Evolutionary conservation across 2,113 vertebrate species (phyloP).

Genomic region (Laticauda colubrina): DNA sequence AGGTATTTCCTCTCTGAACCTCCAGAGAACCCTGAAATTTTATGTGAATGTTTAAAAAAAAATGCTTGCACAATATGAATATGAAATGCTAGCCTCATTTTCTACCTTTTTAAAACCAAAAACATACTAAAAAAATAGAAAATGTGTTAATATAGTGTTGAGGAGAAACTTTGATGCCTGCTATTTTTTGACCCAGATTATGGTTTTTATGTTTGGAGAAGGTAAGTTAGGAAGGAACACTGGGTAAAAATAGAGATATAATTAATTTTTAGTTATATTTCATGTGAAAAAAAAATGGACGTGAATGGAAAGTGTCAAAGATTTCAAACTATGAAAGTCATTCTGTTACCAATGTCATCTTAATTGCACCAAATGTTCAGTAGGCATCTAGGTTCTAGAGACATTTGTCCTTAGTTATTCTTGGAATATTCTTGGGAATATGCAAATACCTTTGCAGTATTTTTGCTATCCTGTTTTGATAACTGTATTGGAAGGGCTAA

Average conservation of each 20-base stretch:
- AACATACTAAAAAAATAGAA: background rate
- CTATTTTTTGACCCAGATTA: background rate
- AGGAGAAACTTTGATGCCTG: background rate
- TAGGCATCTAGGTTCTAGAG: background rate
- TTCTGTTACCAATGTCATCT: background rate
- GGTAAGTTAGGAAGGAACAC: background rate
- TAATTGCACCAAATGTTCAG: background rate
- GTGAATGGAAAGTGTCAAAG: background rate
- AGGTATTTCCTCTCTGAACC: background rate
- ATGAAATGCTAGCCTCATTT: background rate
- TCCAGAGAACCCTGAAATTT: background rate
- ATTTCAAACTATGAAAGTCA: background rate
- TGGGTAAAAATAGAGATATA: background rate
- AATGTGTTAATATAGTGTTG: background rate
- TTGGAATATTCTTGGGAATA: no score
- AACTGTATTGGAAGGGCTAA: background rate
- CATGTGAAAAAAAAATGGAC: background rate
- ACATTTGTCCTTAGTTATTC: background rate
- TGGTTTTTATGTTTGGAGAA: background rate
- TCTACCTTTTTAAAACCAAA: background rate
- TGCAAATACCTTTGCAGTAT: no score
- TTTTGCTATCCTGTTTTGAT: background rate
- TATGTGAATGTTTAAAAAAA: background rate
- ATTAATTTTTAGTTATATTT: background rate
- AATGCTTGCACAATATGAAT: background rate